Base-by-base conservation (phyloP, 2,888 invertebrate genomes). In the Phyto melanocephala region DNA sequence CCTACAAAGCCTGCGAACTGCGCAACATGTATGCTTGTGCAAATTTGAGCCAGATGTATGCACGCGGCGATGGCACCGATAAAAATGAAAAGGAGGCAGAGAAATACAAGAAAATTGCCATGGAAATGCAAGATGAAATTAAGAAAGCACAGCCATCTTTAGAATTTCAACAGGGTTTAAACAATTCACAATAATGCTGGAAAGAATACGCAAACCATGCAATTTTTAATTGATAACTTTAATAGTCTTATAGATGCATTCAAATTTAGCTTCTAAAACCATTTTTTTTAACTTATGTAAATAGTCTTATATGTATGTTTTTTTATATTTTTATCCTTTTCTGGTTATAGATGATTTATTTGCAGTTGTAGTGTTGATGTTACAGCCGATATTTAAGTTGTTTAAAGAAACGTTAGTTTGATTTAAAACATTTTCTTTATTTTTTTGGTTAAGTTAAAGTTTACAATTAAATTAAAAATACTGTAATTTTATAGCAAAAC, bases 11-110 rank as follows among this genome's bases (percentile, higher is more conserved):
- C 0, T 99, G 99, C 90, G 95, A 97, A 82, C 91, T 95, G 0
- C 96, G 95, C 0, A 95, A 97, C 88, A 94, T 97, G 89, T 95
- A 95, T 88, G 96, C 96, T 0, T 99, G 99, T 92, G 95, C 95
- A 0, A 98, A 98, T 92, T 92, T 98, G 0, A 95, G 97, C 88
- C 94, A 95, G 90, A 97, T 97, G 96, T 96, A 96, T 89, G 93
- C 93, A 37, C 94, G 94, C 88, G 97, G 97, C 13, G 96, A 98
- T 84, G 98, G 98, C 1, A 95, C 94, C 0, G 94, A 94, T 68
- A 94, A 95, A 88, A 94, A 95, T 90, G 88, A 91, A 62, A 93
- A 94, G 74, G 92, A 96, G 87, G 95, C 96, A 0, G 94, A 95
- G 76, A 93, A 93, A 84, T 97, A 94, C 88, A 95, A 95, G 88